Percentiles rank a stretch among this genome's conserved stretches.
These are phyloP conservation scores for Tholera decimalis DNA, from an alignment of 2,888 invertebrate species.

Conservation along the genomic window DNA sequence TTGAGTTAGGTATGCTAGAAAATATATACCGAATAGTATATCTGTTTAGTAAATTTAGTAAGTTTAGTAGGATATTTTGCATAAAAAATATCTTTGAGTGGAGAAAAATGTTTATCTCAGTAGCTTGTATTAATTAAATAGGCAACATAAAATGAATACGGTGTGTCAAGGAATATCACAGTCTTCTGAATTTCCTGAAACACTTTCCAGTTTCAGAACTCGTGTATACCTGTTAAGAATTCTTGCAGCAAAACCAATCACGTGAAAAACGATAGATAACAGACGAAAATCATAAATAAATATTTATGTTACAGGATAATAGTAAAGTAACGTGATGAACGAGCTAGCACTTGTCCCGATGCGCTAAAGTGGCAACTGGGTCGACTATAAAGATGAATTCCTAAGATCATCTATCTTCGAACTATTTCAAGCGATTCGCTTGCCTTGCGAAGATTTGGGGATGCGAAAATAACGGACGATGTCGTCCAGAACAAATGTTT, in stretches of 20 bases:
- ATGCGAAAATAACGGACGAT: constrained; percentile 49
- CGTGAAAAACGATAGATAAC: neutral
- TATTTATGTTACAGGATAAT: constrained; percentile 20
- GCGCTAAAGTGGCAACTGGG: constrained; percentile 29
- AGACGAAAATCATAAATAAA: constrained; percentile 27
- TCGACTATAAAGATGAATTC: constrained; percentile 46
- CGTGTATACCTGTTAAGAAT: neutral
- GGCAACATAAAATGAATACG: no score
- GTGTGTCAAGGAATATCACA: neutral
- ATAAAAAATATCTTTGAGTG: no score
- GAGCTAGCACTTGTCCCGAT: constrained; percentile 30
- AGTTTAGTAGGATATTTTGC: no score
- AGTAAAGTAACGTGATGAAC: constrained; percentile 22
- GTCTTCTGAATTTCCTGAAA: neutral
- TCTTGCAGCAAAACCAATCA: constrained; percentile 2
- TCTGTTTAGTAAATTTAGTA: no score
- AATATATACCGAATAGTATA: no score
- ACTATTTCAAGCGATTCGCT: constrained; percentile 52
- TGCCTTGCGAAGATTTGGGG: constrained; percentile 48
- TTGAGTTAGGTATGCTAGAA: no score
- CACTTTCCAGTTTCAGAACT: neutral
- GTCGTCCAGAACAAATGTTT: constrained; percentile 56
- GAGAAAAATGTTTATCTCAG: no score
- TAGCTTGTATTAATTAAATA: no score
- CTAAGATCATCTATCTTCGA: constrained; percentile 49